A percentile compares a stretch with the other conserved stretches of the same genome.
These are phyloP conservation scores for Disparrhopalites patrizii DNA, from an alignment of 2,888 invertebrate species.

Conservation along the genomic window DNA sequence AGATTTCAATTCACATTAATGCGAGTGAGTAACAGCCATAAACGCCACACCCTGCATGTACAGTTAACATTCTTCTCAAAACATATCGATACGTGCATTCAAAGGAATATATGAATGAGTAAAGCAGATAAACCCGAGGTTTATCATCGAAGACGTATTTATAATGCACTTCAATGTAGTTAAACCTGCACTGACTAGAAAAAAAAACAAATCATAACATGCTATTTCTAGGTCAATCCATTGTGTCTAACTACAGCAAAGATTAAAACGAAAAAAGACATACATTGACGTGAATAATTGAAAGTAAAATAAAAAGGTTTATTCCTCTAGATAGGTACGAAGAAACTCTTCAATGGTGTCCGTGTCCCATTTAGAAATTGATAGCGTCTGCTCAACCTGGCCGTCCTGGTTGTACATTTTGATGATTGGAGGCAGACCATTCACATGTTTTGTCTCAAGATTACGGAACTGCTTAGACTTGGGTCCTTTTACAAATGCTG, in stretches of 20 bases:
- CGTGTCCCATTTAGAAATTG: constrained; percentile 98
- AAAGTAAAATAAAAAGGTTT: too few species aligned
- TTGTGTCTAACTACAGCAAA: too few species aligned
- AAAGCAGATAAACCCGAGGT: not conserved
- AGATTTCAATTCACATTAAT: too few species aligned
- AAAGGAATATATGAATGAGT: not conserved
- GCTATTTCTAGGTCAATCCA: too few species aligned
- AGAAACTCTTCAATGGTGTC: constrained; percentile 96
- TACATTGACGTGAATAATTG: too few species aligned
- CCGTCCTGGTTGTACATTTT: constrained; percentile 59
- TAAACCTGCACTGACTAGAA: too few species aligned
- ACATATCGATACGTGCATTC: not conserved
- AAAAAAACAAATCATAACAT: too few species aligned
- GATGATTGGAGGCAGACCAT: constrained; percentile 91
- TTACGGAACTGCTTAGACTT: constrained; percentile 84
- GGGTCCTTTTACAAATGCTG: constrained; percentile 93
- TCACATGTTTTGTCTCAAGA: constrained; percentile 78
- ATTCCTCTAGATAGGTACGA: constrained; percentile 69
- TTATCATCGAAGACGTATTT: not conserved
- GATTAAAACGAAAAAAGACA: too few species aligned
- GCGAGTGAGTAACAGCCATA: too few species aligned
- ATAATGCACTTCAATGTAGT: too few species aligned
- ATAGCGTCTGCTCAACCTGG: constrained; percentile 55
- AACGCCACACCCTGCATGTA: not conserved
- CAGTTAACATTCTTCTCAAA: not conserved